phyloP scores from a whole-genome alignment of 2,113 vertebrate species.

The Prionailurus bengalensis region DNA sequence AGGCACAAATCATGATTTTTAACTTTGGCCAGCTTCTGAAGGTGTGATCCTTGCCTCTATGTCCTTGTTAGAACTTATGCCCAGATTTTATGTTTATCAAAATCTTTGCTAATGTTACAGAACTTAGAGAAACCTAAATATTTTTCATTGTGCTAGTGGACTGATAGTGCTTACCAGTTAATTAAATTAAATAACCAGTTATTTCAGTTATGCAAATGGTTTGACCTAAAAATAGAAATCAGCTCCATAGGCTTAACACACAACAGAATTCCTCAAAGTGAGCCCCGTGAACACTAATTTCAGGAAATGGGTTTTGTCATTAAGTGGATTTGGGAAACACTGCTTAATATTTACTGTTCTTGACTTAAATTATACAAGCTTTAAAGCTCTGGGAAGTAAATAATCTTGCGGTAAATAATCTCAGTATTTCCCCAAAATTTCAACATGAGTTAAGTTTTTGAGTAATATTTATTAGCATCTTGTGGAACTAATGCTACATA shows the following conservation, averaged over 20 bases:
- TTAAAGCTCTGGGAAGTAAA: background rate
- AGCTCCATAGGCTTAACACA: background rate
- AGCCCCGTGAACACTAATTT: background rate
- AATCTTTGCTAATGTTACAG: background rate
- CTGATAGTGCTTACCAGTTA: constrained; percentile 32
- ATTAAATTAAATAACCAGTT: constrained; percentile 33
- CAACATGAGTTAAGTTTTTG: background rate
- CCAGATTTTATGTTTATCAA: background rate
- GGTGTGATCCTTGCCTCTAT: background rate
- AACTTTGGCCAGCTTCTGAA: background rate
- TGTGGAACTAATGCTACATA: background rate
- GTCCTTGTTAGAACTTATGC: background rate
- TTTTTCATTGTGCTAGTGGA: background rate
- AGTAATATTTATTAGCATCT: background rate
- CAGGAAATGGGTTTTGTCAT: background rate
- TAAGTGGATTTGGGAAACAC: background rate
- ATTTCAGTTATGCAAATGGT: background rate
- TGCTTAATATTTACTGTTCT: background rate
- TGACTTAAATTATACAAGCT: background rate
- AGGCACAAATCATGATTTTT: background rate
- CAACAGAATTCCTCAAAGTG: background rate
- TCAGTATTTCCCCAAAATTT: background rate
- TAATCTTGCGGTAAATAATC: background rate
- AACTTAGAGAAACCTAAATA: background rate
- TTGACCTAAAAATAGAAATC: background rate